phyloP scores from a whole-genome alignment of 2,888 invertebrate genomes.

The Tetrapedia diversipes region DNA sequence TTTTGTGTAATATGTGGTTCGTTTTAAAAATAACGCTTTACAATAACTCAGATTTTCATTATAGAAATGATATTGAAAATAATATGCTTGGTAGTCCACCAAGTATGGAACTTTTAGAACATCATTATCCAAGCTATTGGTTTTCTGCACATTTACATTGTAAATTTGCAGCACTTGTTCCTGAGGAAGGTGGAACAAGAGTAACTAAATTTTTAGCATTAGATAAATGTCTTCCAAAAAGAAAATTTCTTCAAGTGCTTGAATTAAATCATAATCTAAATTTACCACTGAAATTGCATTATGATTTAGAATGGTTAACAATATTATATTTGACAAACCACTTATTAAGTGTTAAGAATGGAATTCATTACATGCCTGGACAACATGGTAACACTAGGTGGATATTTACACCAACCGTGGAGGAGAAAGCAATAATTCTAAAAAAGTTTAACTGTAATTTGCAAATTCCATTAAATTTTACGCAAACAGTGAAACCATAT shows the following conservation, averaged over 20 bases:
- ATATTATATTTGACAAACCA: constrained; percentile 95
- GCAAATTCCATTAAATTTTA: constrained; percentile 91
- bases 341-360: constrained; percentile 89
- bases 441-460: constrained; percentile 88
- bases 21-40: background rate
- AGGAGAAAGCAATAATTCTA: constrained; percentile 88
- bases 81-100: constrained; percentile 94
- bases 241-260: constrained; percentile 94
- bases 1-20: background rate
- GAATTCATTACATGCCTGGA: constrained; percentile 92
- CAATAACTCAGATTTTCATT: constrained; percentile 70
- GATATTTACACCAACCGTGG: constrained; percentile 89
- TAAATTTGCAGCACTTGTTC: constrained; percentile 95
- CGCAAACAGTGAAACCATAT: constrained; percentile 88
- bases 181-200: constrained; percentile 83
- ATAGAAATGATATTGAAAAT: constrained; percentile 91
- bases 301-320: constrained; percentile 97
- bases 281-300: constrained; percentile 84
- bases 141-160: constrained; percentile 99
- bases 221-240: constrained; percentile 97
- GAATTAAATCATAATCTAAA: constrained; percentile 86
- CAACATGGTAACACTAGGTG: constrained; percentile 88
- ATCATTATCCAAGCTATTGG: constrained; percentile 95
- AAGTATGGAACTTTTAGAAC: constrained; percentile 90
- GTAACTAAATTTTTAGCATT: constrained; percentile 94